Base-by-base conservation (phyloP, 1,140 invertebrate species). In the Spodoptera litura region DNA sequence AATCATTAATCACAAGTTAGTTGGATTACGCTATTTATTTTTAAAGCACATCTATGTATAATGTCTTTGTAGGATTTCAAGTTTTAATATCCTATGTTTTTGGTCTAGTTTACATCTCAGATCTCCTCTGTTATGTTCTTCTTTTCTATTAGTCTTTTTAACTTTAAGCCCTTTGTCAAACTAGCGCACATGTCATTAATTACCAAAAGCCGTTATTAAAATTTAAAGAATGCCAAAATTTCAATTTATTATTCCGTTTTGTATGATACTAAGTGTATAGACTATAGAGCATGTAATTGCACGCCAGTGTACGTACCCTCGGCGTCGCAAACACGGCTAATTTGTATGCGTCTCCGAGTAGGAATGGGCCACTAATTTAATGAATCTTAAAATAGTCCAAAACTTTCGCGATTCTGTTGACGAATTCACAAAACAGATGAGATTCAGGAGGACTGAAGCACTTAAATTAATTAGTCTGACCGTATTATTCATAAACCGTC, bases 301-400 rank as follows among this genome's bases (percentile, higher is more conserved):
- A 52, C 44, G 64, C 38, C 15, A 25, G 20, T 25, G 52, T 56
- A 56, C n/a, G n/a, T 44, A 56, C n/a, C 25, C 52, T 12, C 49
- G 15, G 13, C 74, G 11, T 52, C 52, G 35, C 74, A 66, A 61
- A 62, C 61, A 73, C 74, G 20, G 66, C 38, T 68, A 64, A 77
- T 77, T 77, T 77, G 61, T 77, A 56, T 64, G 66, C 74, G 52
- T 68, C 61, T 64, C 31, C 59, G 20, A 52, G 35, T 20, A 35
- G 61, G 20, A 55, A 38, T 35, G 52, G 61, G 51, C 62, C 52
- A 66, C 74, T 66, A 77, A 77, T 77, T 77, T 77, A 77, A 77
- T 77, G 74, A 66, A 76, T 76, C 61, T 76, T 76, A 66, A 66
- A 66, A 77, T 31, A 66, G 61, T 25, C 44, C 20, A 3, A 75